A percentile compares a stretch with the other conserved stretches of the same genome.
Conservation (phyloP, 1,140 invertebrate species). For the Eciton burchellii region DNA sequence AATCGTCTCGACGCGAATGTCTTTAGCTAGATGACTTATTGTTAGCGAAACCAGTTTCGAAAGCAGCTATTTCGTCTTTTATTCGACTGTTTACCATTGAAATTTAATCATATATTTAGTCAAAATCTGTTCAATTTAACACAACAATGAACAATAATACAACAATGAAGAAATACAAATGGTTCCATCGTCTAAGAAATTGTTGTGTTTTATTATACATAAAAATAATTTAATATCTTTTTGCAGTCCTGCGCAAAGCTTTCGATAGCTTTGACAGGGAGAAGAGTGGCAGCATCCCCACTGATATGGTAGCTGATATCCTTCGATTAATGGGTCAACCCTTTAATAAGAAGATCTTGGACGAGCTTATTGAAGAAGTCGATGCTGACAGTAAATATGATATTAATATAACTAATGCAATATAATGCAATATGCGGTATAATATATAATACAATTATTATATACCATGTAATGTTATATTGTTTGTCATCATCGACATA, state of each 20-base stretch:
- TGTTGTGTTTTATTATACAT: too few species aligned
- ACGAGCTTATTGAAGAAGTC: slow-evolving; percentile 97
- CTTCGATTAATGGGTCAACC: slow-evolving; percentile 97
- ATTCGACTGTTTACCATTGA: not conserved
- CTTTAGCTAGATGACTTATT: slow-evolving; percentile 40
- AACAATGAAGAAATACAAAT: too few species aligned
- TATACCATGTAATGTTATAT: too few species aligned
- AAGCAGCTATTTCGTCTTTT: not conserved
- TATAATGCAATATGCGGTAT: too few species aligned
- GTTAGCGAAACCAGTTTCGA: slow-evolving; percentile 5
- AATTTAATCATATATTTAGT: not conserved
- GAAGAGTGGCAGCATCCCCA: slow-evolving; percentile 96
- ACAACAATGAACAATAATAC: too few species aligned
- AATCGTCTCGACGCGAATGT: slow-evolving; percentile 41
- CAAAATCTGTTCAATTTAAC: not conserved
- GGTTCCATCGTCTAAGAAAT: too few species aligned
- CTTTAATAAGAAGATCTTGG: slow-evolving; percentile 97
- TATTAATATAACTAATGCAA: not conserved
- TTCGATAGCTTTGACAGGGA: slow-evolving; percentile 98
- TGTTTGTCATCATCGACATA: too few species aligned
- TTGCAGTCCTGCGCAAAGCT: slow-evolving; percentile 94
- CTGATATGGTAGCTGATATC: slow-evolving; percentile 97
- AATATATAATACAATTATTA: too few species aligned
- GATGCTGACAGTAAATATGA: slow-evolving; percentile 95
- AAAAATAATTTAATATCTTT: not conserved